A percentile compares a stretch with the other conserved stretches of the same genome.
Evolutionary conservation across 2,888 invertebrate genomes (phyloP).

Genomic region (Ophion slaviceki): DNA sequence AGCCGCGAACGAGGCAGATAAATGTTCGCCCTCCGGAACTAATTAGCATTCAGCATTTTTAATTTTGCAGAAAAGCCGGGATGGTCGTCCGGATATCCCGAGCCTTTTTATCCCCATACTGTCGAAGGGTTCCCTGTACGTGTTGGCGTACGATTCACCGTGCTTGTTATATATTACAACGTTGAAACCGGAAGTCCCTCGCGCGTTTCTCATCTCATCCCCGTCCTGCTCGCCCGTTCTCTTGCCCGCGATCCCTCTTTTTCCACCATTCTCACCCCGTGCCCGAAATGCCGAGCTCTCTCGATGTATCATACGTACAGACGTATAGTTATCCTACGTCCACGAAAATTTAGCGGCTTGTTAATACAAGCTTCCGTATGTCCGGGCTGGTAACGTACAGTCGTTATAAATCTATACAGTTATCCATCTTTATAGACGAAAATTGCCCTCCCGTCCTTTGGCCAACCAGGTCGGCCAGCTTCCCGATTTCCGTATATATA

Average conservation of each 20-base stretch:
- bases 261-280: neutral
- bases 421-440: constrained; percentile 12
- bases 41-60: constrained; percentile 83
- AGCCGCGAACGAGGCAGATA: constrained; percentile 66
- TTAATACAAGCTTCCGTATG: constrained; percentile 62
- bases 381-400: constrained; percentile 53
- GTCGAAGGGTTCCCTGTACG: constrained; percentile 48
- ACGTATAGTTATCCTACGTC: constrained; percentile 50
- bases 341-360: constrained; percentile 72
- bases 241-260: neutral
- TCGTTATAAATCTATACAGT: constrained; percentile 61
- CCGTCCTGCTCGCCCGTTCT: constrained; percentile 11
- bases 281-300: neutral
- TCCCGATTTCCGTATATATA: neutral
- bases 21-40: constrained; percentile 78
- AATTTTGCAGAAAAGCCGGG: constrained; percentile 77
- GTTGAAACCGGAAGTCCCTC: constrained; percentile 61
- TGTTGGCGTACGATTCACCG: constrained; percentile 45
- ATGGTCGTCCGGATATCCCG: constrained; percentile 62
- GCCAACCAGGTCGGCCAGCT: neutral
- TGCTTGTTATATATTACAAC: constrained; percentile 61
- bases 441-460: too few relatives aligned
- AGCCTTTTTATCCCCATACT: constrained; percentile 47
- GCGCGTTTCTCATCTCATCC: constrained; percentile 47
- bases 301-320: constrained; percentile 5